phyloP scores from a whole-genome alignment of 1,140 invertebrate species.

The Brachionus asplanchnoidis region DNA sequence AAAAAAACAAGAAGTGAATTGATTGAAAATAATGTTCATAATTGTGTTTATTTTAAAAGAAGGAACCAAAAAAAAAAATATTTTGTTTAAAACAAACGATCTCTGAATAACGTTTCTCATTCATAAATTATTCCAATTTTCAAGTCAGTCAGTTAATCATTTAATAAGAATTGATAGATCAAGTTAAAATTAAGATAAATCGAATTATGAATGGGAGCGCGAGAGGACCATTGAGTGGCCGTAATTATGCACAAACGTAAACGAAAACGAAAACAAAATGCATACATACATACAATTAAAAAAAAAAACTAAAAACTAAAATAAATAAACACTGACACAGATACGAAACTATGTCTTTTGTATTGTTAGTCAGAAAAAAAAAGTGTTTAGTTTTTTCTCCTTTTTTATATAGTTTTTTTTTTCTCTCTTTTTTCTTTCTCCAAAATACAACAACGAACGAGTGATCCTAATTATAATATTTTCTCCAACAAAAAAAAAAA shows the following conservation, averaged over 20 bases:
- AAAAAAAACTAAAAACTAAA: neutral
- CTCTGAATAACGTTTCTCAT: slow-evolving; percentile 1
- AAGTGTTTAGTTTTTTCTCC: neutral
- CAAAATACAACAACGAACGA: neutral
- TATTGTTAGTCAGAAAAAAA: neutral
- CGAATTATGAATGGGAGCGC: neutral
- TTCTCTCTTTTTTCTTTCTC: neutral
- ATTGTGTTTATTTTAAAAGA: neutral
- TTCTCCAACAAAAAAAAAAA: neutral
- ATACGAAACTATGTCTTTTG: slow-evolving; percentile 25
- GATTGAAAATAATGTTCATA: neutral
- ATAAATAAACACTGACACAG: slow-evolving; percentile 2
- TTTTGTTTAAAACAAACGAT: neutral
- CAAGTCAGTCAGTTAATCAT: neutral
- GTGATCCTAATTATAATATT: slow-evolving; percentile 32
- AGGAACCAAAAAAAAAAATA: neutral
- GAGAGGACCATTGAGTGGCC: neutral
- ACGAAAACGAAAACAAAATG: neutral
- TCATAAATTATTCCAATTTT: slow-evolving; percentile 37
- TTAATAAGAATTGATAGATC: slow-evolving; percentile 8
- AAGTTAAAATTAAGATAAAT: neutral
- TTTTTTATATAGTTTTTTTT: too few relatives aligned
- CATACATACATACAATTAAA: neutral
- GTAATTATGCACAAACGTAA: neutral
- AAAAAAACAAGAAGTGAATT: neutral